Base-by-base conservation (phyloP, 2,113 vertebrate genomes). In the Climacteris rufus region DNA sequence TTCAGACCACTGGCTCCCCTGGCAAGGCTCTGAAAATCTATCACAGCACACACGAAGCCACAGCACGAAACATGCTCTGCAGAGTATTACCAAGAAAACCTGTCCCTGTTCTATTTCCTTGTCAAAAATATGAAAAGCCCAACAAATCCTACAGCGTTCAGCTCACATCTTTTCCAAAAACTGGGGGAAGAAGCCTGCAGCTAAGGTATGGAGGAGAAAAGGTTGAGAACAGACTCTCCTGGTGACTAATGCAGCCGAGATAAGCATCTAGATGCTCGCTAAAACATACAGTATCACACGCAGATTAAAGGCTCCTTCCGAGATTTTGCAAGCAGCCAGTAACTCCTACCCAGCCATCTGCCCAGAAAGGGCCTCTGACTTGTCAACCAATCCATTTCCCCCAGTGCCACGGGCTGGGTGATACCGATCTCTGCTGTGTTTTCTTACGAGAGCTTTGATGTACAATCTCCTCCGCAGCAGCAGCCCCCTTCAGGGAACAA, bases 261-360 rank as follows among this genome's bases (percentile, higher is more conserved):
- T 96, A 96, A 97, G 42, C 83, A 97, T 96, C 97, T 97, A 50
- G 88, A 89, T 92, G 89, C 90, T 95, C 42, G 2, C 87, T 96
- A 89, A 97, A 97, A 94, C 92, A 89, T 61, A 89, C 71, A 79
- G 84, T 94, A 96, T 95, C 96, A 80, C 88, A 40, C 4, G 22
- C 90, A 97, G 96, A 97, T 94, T 92, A 97, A 97, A 95, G 91
- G 95, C 96, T 89, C 92, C 64, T 88, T 95, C 86, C 9, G 86
- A 96, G 95, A 91, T 96, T 97, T 97, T 98, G 96, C 96, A 97
- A 98, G 95, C 93, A 95, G 94, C 77, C 80, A 86, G 86, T 71
- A 90, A 96, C 95, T 96, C 94, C 93, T 97, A 85, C 93, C 94
- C 95, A 94, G 94, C 97, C 98, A 98, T 98, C 98, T 98, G 98